These are phyloP conservation scores for Seriola rivoliana DNA, from an alignment of 2,113 vertebrate genomes.

Conservation along the genomic window DNA sequence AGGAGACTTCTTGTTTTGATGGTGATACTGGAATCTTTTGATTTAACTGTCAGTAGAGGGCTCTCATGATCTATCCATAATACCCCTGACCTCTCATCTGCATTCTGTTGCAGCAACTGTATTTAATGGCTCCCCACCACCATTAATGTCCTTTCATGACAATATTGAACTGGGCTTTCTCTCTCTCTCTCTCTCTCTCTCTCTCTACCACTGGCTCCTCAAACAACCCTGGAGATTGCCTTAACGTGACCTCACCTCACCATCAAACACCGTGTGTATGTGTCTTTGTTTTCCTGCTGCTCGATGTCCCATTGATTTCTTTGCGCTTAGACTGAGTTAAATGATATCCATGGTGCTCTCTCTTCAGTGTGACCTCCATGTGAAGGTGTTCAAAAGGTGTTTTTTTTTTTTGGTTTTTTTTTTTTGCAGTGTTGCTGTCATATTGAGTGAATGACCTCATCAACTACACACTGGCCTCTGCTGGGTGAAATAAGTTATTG, in stretches of 20 bases:
- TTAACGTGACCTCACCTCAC: slow-evolving; percentile 28
- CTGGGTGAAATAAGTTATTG: slow-evolving; percentile 59
- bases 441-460: slow-evolving; percentile 56
- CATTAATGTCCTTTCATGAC: slow-evolving; percentile 47
- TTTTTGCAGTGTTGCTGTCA: slow-evolving; percentile 28
- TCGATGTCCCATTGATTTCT: slow-evolving; percentile 57
- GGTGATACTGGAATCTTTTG: slow-evolving; percentile 53
- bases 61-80: slow-evolving; percentile 70
- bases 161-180: slow-evolving; percentile 48
- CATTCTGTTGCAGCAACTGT: slow-evolving; percentile 30
- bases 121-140: slow-evolving; percentile 43
- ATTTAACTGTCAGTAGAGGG: slow-evolving; percentile 75
- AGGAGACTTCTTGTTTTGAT: slow-evolving; percentile 36
- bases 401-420: slow-evolving; percentile 19
- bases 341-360: slow-evolving; percentile 5
- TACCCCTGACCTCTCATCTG: slow-evolving; percentile 63
- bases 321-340: slow-evolving; percentile 5
- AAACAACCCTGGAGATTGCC: slow-evolving; percentile 47
- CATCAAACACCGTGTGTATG: slow-evolving; percentile 31
- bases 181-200: neutral
- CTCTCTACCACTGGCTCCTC: neutral
- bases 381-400: slow-evolving; percentile 34
- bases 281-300: slow-evolving; percentile 47
- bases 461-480: slow-evolving; percentile 76
- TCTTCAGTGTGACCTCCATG: slow-evolving; percentile 34